phyloP scores from a whole-genome alignment of 2,888 invertebrate species.

The Polia nebulosa region DNA sequence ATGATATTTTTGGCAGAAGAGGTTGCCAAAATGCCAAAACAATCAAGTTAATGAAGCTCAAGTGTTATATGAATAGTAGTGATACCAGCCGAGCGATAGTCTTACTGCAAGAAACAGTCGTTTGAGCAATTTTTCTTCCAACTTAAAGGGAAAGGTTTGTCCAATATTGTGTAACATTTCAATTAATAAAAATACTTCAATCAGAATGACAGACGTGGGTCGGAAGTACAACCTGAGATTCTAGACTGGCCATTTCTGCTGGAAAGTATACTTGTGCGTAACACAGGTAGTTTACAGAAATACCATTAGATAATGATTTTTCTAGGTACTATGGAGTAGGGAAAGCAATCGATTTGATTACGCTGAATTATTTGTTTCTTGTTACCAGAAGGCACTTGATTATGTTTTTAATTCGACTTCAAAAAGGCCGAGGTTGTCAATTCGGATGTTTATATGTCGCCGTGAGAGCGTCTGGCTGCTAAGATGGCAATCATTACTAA shows the following conservation, averaged over 20 bases:
- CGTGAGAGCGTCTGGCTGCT: no score
- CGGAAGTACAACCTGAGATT: constrained; percentile 46
- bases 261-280: constrained; percentile 51
- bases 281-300: constrained; percentile 37
- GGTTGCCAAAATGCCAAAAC: no score
- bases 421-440: no score
- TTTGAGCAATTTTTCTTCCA: background rate
- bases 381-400: background rate
- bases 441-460: no score
- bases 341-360: background rate
- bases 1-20: no score
- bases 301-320: constrained; percentile 1
- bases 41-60: background rate
- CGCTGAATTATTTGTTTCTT: background rate
- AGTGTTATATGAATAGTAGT: background rate
- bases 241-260: constrained; percentile 44
- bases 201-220: constrained; percentile 47
- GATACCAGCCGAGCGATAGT: no score
- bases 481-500: no score
- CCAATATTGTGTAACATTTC: constrained; percentile 41
- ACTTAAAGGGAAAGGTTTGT: background rate
- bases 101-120: no score
- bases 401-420: background rate
- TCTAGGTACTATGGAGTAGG: background rate
- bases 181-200: constrained; percentile 48